A percentile compares a stretch with the other conserved stretches of the same genome.
Evolutionary conservation across 2,888 invertebrate species (phyloP).

Genomic region (Apotomis betuletana): DNA sequence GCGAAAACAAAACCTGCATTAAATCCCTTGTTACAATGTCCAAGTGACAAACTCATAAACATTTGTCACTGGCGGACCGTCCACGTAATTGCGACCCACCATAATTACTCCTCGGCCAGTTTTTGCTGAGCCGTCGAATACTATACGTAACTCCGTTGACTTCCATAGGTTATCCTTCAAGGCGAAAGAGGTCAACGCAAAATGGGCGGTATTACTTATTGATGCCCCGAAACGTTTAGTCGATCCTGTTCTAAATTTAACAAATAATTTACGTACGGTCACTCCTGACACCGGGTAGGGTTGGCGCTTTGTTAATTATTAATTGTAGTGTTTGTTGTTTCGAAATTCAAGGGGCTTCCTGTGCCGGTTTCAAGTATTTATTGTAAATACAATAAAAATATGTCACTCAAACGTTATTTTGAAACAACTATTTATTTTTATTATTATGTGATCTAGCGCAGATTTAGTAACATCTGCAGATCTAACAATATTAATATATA

Average conservation of each 20-base stretch:
- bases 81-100: conserved; percentile 75
- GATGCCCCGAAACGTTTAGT: conserved; percentile 81
- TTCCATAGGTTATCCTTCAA: background rate
- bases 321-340: conserved; percentile 42
- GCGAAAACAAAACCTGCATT: conserved; percentile 64
- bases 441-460: too few relatives aligned
- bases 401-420: background rate
- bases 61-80: conserved; percentile 79
- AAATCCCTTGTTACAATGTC: conserved; percentile 58
- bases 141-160: conserved; percentile 38
- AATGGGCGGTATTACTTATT: conserved; percentile 76
- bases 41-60: conserved; percentile 83
- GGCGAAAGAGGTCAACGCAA: conserved; percentile 50
- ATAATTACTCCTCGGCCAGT: conserved; percentile 61
- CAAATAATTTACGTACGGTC: conserved; percentile 82
- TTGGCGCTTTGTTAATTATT: conserved; percentile 27
- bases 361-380: background rate
- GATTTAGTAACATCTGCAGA: too few relatives aligned
- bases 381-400: background rate
- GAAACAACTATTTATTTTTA: too few relatives aligned
- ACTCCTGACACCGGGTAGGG: conserved; percentile 66
- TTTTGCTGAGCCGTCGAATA: conserved; percentile 51
- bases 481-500: too few relatives aligned
- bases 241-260: conserved; percentile 82
- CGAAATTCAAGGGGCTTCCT: background rate